A percentile compares a stretch with the other conserved stretches of the same genome.
These are phyloP conservation scores for Petaurus breviceps DNA, from an alignment of 2,113 vertebrate genomes.

Conservation along the genomic window DNA sequence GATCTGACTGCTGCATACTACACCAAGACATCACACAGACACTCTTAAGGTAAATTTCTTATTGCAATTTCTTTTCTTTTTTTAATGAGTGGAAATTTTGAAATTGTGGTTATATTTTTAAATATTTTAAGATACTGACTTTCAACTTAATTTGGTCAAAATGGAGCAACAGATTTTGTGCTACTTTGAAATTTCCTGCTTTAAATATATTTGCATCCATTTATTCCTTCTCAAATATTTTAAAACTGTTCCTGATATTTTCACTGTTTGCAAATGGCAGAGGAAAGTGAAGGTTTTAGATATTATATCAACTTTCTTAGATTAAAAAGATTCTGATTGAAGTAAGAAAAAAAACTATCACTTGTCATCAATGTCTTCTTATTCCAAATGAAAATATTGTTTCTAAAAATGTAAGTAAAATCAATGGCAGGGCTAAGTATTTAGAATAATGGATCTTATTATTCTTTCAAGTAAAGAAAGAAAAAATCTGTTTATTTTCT, in stretches of 20 bases:
- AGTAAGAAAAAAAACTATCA: not conserved
- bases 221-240: slow-evolving; percentile 44
- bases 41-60: slow-evolving; percentile 47
- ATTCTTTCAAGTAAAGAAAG: not conserved
- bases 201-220: slow-evolving; percentile 55
- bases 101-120: slow-evolving; percentile 20
- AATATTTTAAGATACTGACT: not conserved
- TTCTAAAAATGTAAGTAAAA: not conserved
- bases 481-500: not conserved
- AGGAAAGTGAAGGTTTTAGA: not conserved
- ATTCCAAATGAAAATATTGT: not conserved
- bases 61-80: not conserved
- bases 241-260: slow-evolving; percentile 10
- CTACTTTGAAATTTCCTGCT: not conserved
- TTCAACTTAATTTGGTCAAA: not conserved
- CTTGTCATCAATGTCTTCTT: not conserved
- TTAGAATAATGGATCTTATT: not conserved
- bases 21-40: slow-evolving; percentile 12
- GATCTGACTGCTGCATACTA: not conserved
- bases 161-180: not conserved
- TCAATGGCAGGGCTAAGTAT: not conserved
- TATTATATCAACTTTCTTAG: slow-evolving; percentile 17
- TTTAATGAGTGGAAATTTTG: slow-evolving; percentile 40
- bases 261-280: slow-evolving; percentile 31
- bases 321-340: fast-evolving